Conservation (phyloP, 2,888 invertebrate species). For the Andrena flavipes region DNA sequence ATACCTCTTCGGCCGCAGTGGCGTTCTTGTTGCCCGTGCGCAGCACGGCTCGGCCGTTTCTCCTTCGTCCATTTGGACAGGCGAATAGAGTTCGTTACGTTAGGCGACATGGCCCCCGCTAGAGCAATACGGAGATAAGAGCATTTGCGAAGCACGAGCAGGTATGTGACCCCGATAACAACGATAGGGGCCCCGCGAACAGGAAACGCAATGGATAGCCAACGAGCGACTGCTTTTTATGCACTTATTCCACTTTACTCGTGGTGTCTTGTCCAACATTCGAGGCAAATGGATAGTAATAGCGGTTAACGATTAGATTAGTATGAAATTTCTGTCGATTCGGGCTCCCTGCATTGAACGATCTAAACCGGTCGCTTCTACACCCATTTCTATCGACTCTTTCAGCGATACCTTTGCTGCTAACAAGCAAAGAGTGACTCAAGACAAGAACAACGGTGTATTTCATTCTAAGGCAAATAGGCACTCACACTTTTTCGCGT, state of each 20-base stretch:
- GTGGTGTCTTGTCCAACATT: too few relatives aligned
- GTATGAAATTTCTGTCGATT: too few relatives aligned
- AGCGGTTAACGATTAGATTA: too few relatives aligned
- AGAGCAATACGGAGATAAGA: constrained; percentile 10
- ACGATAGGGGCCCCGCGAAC: background rate
- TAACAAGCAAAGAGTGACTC: too few relatives aligned
- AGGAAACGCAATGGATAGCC: background rate
- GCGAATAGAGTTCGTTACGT: constrained; percentile 27
- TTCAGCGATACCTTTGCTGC: too few relatives aligned
- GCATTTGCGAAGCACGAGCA: background rate
- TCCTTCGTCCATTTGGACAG: background rate
- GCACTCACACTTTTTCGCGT: too few relatives aligned
- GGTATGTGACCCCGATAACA: background rate
- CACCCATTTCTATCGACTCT: too few relatives aligned
- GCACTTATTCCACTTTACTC: background rate
- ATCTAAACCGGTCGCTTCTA: too few relatives aligned
- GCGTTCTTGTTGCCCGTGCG: background rate
- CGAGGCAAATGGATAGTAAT: too few relatives aligned
- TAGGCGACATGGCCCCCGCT: background rate
- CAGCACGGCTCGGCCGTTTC: background rate
- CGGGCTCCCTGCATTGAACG: too few relatives aligned
- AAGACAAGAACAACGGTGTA: too few relatives aligned
- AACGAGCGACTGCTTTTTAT: background rate
- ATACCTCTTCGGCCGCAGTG: constrained; percentile 11
- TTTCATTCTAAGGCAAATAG: too few relatives aligned